phyloP scores from a whole-genome alignment of 2,888 invertebrate species.

The Watsonalla binaria region DNA sequence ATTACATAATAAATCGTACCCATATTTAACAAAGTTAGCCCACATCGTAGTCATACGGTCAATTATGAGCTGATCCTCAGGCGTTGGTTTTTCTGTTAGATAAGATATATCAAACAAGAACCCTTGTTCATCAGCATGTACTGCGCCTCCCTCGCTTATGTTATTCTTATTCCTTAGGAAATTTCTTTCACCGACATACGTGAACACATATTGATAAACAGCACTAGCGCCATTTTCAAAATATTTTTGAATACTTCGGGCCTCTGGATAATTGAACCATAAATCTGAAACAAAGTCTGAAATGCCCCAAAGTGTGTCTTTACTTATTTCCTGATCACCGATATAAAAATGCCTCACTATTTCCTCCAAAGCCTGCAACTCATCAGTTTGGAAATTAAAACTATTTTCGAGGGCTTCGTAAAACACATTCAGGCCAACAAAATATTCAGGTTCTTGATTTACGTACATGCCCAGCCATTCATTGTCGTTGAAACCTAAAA shows the following conservation, averaged over 20 bases:
- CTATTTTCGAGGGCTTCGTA: conserved; percentile 10
- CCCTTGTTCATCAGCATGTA: conserved; percentile 40
- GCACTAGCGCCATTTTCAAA: conserved; percentile 26
- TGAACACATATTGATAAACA: conserved; percentile 45
- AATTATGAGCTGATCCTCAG: conserved; percentile 34
- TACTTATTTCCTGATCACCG: conserved; percentile 34
- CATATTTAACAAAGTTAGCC: conserved; percentile 45
- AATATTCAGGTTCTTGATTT: conserved; percentile 14
- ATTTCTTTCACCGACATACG: conserved; percentile 44
- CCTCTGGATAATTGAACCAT: conserved; percentile 27
- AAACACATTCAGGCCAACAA: conserved; percentile 16
- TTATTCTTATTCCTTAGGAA: conserved; percentile 29
- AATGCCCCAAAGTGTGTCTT: conserved; percentile 18
- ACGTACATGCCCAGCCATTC: conserved; percentile 21
- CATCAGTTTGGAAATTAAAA: conserved; percentile 28
- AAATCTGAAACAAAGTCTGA: conserved; percentile 41
- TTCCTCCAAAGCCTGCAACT: conserved; percentile 24
- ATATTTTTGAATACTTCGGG: conserved; percentile 33
- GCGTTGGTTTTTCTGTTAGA: conserved; percentile 19
- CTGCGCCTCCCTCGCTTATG: conserved; percentile 28
- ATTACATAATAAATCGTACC: conserved; percentile 22
- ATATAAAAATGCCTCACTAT: conserved; percentile 44
- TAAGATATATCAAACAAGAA: conserved; percentile 39
- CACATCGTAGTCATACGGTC: conserved; percentile 42
- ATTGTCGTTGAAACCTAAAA: conserved; percentile 33